A percentile compares a stretch with the other conserved stretches of the same genome.
Conservation (phyloP, 53 echinoderm and acorn worm species). For the Hippasteria phrygiana region DNA sequence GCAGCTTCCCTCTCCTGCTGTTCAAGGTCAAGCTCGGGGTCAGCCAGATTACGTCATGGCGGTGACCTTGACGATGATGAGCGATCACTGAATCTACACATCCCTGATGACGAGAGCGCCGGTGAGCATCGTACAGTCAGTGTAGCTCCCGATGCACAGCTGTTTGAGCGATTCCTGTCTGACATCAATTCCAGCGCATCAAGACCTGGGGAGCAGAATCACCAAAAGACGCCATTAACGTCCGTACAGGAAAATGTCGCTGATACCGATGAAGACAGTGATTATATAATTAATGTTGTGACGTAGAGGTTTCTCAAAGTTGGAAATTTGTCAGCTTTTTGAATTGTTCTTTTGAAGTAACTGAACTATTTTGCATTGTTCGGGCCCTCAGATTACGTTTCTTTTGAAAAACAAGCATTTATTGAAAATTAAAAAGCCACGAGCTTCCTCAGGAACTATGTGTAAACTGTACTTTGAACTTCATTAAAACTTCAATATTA, state of each 20-base stretch:
- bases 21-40: not conserved
- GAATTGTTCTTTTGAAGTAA: too few relatives aligned
- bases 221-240: not conserved
- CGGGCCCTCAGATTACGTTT: too few relatives aligned
- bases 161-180: conserved; percentile 66
- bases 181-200: conserved; percentile 45
- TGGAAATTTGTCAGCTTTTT: not conserved
- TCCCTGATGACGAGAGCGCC: conserved; percentile 3
- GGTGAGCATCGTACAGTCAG: not conserved
- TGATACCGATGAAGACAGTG: not conserved
- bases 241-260: not conserved
- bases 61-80: conserved; percentile 52
- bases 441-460: too few relatives aligned
- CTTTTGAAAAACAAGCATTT: too few relatives aligned
- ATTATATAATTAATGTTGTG: conserved; percentile 36
- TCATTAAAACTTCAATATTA: too few relatives aligned
- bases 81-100: conserved; percentile 60
- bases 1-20: not conserved
- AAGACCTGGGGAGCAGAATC: not conserved
- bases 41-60: not conserved
- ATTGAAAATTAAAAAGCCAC: too few relatives aligned
- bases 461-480: too few relatives aligned
- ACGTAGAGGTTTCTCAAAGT: not conserved
- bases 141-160: not conserved
- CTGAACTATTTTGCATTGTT: too few relatives aligned